A percentile compares a stretch with the other conserved stretches of the same genome.
These are phyloP conservation scores for Charadrius vociferus DNA, from an alignment of 2,113 vertebrate species.

Conservation along the genomic window DNA sequence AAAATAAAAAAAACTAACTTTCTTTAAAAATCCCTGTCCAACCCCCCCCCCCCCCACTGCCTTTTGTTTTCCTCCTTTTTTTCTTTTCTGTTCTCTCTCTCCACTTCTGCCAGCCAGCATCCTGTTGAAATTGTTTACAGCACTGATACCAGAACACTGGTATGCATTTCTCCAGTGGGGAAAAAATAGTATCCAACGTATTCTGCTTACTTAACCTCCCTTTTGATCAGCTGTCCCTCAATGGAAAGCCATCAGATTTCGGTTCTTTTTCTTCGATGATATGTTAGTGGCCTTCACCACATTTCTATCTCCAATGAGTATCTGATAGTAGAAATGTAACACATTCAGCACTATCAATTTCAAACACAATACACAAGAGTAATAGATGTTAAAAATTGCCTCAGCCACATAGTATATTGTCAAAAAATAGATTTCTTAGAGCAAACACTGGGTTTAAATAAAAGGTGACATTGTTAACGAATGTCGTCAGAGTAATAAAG, in stretches of 20 bases:
- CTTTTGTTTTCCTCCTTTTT: not conserved
- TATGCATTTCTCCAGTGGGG: not conserved
- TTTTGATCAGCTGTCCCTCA: not conserved
- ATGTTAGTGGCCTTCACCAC: not conserved
- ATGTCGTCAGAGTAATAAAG: not conserved
- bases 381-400: slow-evolving; percentile 50
- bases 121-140: not conserved
- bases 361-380: slow-evolving; percentile 38
- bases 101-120: not conserved
- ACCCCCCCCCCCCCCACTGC: fast-evolving
- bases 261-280: not conserved
- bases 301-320: not conserved
- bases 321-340: not conserved
- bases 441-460: slow-evolving; percentile 28
- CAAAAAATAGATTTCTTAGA: slow-evolving; percentile 45
- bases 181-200: not conserved
- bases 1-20: too few species aligned
- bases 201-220: slow-evolving; percentile 32
- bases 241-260: slow-evolving; percentile 14
- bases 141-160: not conserved
- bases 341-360: slow-evolving; percentile 35
- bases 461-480: slow-evolving; percentile 49
- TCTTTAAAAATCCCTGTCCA: too few species aligned
- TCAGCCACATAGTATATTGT: not conserved
- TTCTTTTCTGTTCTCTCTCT: not conserved